Percentiles rank a stretch among this genome's conserved stretches.
Evolutionary conservation across 2,888 invertebrate genomes (phyloP).

Genomic region (Petrolisthes cinctipes): DNA sequence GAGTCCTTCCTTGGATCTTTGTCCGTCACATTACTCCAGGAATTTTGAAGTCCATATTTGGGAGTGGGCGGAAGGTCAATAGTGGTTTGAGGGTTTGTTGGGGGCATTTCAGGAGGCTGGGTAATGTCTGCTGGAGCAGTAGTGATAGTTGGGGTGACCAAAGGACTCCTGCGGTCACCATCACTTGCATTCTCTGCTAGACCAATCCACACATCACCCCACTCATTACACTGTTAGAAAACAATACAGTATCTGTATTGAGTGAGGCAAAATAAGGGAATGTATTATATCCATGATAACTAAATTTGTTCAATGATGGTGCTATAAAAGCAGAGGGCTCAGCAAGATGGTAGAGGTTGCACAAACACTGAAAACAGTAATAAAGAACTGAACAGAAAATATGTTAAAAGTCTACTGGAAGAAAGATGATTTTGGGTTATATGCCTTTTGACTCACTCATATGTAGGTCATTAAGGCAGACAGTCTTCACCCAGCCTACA

Average conservation of each 20-base stretch:
- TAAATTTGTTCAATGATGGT: neutral
- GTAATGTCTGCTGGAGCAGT: constrained; percentile 40
- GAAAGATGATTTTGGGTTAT: too few species aligned
- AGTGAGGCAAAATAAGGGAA: neutral
- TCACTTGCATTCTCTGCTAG: constrained; percentile 19
- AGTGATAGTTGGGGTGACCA: constrained; percentile 48
- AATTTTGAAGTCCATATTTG: constrained; percentile 73
- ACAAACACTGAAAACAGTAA: too few species aligned
- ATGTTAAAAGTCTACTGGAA: too few species aligned
- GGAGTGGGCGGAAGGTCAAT: constrained; percentile 69
- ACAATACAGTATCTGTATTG: neutral
- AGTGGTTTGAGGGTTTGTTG: constrained; percentile 23
- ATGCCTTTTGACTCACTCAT: too few species aligned
- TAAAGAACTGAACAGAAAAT: too few species aligned
- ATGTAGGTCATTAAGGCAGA: too few species aligned
- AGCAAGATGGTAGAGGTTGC: too few species aligned
- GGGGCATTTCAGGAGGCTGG: constrained; percentile 21
- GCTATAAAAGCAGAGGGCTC: too few species aligned
- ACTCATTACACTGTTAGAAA: constrained; percentile 37
- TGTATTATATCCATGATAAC: neutral
- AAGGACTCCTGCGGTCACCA: constrained; percentile 32
- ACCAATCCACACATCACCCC: constrained; percentile 47
- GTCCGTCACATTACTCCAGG: constrained; percentile 81
- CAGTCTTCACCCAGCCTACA: too few species aligned
- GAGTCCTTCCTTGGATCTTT: constrained; percentile 88